Evolutionary conservation across 2,888 invertebrate genomes (phyloP).

Genomic region (Portevinia maculata): DNA sequence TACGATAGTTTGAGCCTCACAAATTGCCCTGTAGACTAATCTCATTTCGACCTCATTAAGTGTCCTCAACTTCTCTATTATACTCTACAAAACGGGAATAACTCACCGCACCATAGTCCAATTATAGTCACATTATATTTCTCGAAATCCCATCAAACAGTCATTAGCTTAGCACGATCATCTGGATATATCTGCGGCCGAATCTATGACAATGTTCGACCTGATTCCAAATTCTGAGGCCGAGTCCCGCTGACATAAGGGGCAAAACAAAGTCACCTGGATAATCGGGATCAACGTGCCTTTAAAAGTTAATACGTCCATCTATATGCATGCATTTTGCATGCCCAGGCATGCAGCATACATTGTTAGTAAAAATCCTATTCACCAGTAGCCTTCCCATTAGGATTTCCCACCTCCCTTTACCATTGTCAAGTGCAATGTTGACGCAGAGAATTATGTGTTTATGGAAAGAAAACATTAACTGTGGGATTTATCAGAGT

Average conservation of each 20-base stretch:
- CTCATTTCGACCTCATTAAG: slow-evolving; percentile 43
- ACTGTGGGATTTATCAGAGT: slow-evolving; percentile 65
- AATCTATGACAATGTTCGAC: slow-evolving; percentile 16
- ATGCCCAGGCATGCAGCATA: slow-evolving; percentile 11
- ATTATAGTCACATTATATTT: slow-evolving; percentile 63
- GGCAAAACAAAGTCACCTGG: slow-evolving; percentile 79
- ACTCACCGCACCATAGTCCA: slow-evolving; percentile 64
- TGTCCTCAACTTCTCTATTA: slow-evolving; percentile 32
- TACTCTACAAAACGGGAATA: slow-evolving; percentile 45
- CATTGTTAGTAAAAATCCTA: slow-evolving; percentile 35
- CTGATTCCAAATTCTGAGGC: neutral
- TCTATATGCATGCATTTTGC: slow-evolving; percentile 26
- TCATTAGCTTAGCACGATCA: slow-evolving; percentile 70
- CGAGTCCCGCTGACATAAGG: slow-evolving; percentile 5
- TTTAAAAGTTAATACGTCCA: slow-evolving; percentile 81
- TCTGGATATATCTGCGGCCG: slow-evolving; percentile 45
- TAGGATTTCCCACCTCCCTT: slow-evolving; percentile 64
- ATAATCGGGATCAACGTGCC: slow-evolving; percentile 82
- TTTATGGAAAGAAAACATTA: slow-evolving; percentile 74
- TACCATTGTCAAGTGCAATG: slow-evolving; percentile 69
- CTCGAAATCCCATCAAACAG: slow-evolving; percentile 66
- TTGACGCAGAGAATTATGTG: slow-evolving; percentile 72
- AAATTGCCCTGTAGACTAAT: too few species aligned
- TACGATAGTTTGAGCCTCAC: too few species aligned
- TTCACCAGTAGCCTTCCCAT: slow-evolving; percentile 49